Base-by-base conservation (phyloP, 2,888 invertebrate genomes). In the Glyphotaelius pellucidus region DNA sequence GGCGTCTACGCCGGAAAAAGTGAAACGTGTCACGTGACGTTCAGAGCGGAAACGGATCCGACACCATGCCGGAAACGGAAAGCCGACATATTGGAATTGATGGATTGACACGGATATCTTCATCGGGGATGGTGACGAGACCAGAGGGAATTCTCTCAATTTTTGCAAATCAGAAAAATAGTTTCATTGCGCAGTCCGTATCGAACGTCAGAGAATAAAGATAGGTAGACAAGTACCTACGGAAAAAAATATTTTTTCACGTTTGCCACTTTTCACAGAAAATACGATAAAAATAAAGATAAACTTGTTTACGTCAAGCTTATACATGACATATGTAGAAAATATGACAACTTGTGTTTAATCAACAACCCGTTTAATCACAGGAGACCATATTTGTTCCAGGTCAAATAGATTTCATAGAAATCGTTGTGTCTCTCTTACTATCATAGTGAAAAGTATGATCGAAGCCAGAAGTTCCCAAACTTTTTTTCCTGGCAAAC, bases 1-100 rank as follows among this genome's bases (percentile, higher is more conserved):
- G 9, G 35, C 11, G 83, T 35, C 25, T 83, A 15, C 25, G 11
- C 32, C 32, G 83, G 32, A 38, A 83, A 83, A 83, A 83, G 25
- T 5, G 31, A 83, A 83, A 83, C 11, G 35, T 83, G 83, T 83
- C 35, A 83, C 25, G n/a, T 38, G 35, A 38, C 83, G 35, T 35
- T 35, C 83, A 25, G 31, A 83, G 35, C 35, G 25, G 67, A 67
- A 67, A 67, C 67, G 25, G 25, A 67, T 67, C n/a, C 35, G 25
- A 32, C 83, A 38, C 25, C 83, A 83, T 5, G 35, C 83, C 83
- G 83, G 83, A 83, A 83, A 32, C 83, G 83, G 83, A 83, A 83
- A 35, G 83, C n/a, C 83, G 83, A 83, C 83, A 15, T 83, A 83
- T 83, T 38, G 32, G 35, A 83, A 83, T 83, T 83, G 83, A 83